phyloP scores from a whole-genome alignment of 1,140 invertebrate species.

The Cotesia glomerata region DNA sequence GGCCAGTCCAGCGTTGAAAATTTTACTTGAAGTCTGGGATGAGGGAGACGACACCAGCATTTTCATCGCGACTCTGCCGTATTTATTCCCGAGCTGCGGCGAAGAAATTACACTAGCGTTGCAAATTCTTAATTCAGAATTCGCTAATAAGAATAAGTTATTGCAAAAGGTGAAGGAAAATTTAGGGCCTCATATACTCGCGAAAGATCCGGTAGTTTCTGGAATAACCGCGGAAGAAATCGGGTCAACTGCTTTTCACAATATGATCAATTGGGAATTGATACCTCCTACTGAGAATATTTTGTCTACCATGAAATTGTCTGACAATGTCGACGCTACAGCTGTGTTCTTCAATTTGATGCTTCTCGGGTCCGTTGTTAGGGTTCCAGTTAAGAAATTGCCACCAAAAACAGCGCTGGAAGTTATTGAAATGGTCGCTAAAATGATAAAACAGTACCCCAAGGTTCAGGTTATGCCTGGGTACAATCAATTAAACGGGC shows the following conservation, averaged over 20 bases:
- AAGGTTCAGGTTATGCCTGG: constrained; percentile 38
- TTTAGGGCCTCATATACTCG: constrained; percentile 46
- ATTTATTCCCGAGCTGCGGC: constrained; percentile 66
- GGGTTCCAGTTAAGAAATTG: constrained; percentile 50
- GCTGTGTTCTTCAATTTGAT: constrained; percentile 58
- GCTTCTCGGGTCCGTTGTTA: constrained; percentile 54
- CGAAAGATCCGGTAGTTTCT: constrained; percentile 29
- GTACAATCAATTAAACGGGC: constrained; percentile 51
- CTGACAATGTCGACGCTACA: constrained; percentile 45
- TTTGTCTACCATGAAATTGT: constrained; percentile 47
- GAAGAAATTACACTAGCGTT: constrained; percentile 59
- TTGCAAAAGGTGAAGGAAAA: constrained; percentile 53
- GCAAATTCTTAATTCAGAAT: constrained; percentile 62
- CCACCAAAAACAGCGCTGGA: constrained; percentile 42
- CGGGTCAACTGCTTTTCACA: constrained; percentile 51
- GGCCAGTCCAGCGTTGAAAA: constrained; percentile 50
- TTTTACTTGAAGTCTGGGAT: constrained; percentile 50
- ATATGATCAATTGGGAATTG: constrained; percentile 49
- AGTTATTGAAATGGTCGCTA: constrained; percentile 51
- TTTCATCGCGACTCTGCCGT: constrained; percentile 65
- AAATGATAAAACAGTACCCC: constrained; percentile 48
- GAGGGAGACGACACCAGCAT: constrained; percentile 49
- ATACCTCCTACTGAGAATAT: constrained; percentile 49
- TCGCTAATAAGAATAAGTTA: constrained; percentile 58
- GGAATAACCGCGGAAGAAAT: constrained; percentile 43